Conservation (phyloP, 2,113 vertebrate species). For the Sylvilagus bachmani region DNA sequence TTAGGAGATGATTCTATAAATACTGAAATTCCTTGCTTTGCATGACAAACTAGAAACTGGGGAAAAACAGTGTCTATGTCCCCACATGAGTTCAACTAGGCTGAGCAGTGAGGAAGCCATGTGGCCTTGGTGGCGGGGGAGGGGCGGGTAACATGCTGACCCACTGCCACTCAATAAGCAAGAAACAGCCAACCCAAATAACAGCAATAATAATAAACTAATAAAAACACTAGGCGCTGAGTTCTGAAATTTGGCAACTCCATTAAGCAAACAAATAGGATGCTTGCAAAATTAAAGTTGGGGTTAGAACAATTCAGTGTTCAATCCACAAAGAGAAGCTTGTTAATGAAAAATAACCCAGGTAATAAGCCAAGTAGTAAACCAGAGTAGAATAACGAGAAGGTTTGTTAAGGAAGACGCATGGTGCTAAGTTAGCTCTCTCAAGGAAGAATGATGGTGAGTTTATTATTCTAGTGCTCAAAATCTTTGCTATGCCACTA, state of each 20-base stretch:
- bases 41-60: constrained; percentile 13
- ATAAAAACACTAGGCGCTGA: neutral
- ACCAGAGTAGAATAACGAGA: too few species aligned
- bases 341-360: too few species aligned
- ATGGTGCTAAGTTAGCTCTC: neutral
- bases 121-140: neutral
- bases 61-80: neutral
- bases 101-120: neutral
- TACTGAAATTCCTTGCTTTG: neutral
- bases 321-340: too few species aligned
- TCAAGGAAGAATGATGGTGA: neutral
- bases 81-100: neutral
- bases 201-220: neutral
- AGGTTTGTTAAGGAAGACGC: neutral
- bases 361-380: too few species aligned
- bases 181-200: neutral
- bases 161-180: neutral
- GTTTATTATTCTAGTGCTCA: constrained; percentile 20
- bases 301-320: neutral
- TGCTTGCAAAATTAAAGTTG: constrained; percentile 10
- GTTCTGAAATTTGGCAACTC: constrained; percentile 11
- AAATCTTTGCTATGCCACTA: neutral
- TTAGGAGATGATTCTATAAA: neutral
- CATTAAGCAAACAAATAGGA: constrained; percentile 28
- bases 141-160: too few species aligned